Evolutionary conservation across 64 coral and sea anemone genomes (phyloP), one percentile per base, ranked within the genome.

Genomic region (Acropora yongei): DNA sequence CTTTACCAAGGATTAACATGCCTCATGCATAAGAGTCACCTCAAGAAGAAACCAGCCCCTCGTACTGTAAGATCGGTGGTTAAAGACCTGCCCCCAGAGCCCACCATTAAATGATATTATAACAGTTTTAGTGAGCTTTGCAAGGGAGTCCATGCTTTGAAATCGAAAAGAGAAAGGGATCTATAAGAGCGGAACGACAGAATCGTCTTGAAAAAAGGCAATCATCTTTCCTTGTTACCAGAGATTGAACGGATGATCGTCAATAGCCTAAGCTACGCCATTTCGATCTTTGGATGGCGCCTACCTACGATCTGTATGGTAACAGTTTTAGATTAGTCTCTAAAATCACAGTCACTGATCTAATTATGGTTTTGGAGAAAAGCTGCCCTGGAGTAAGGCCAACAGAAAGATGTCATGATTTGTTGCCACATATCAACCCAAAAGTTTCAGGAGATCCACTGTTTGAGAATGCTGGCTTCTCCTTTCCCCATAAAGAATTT

Each of bases 291-390:
- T 72, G 83, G 83, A 47, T 86, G 82, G 63, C 60, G 13, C 43
- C 76, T 93, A 0, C 84, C 84, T 85, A 93, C 76, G 77, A 82
- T 63, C n/a, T 93, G 16, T 88, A 93, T 57, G 30, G 44, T 8
- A 30, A 14, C 5, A 73, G 47, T 69, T 88, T 88, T 65, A 88
- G 85, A 58, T 93, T 77, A 39, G 65, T 75, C 0, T 30, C 1
- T 13, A 93, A 93, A 80, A 61, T 88, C 9, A 81, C 91, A 44
- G 78, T 93, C 13, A 88, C 85, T 39, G 77, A 93, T 17, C 85
- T 93, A 48, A 6, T 93, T 14, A 88, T 48, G 82, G 74, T 47
- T 79, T 41, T 79, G 19, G 63, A 68, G 57, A 87, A 11, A 39
- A 76, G n/a, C 18, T 50, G 9, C 30, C 69, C 90, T 87, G 90